phyloP scores from a whole-genome alignment of 2,888 invertebrate species.

The Lepidocyrtoides sp. region DNA sequence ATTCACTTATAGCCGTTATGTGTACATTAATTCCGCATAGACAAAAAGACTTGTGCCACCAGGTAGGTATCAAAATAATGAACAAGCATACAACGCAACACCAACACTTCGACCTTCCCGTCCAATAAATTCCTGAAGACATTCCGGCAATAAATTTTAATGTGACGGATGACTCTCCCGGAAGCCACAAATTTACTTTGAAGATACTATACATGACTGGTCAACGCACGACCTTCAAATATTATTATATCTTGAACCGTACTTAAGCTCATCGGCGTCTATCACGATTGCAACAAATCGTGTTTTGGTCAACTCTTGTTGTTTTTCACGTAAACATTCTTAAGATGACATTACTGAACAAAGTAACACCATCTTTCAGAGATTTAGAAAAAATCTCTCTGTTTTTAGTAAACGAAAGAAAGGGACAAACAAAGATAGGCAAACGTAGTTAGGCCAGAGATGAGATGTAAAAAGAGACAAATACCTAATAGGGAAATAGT shows the following conservation, averaged over 20 bases:
- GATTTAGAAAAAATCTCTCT: too few species aligned
- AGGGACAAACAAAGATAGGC: too few species aligned
- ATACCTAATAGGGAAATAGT: too few species aligned
- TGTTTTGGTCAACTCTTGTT: neutral
- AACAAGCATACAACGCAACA: neutral
- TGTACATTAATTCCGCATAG: too few species aligned
- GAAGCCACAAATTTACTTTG: slow-evolving; percentile 33
- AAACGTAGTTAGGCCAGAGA: too few species aligned
- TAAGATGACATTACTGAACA: too few species aligned
- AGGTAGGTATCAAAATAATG: neutral
- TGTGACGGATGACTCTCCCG: slow-evolving; percentile 28
- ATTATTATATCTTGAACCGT: neutral
- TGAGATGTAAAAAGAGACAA: too few species aligned
- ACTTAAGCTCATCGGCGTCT: neutral
- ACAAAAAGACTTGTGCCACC: neutral
- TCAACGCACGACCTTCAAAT: slow-evolving; percentile 55
- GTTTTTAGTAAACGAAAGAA: too few species aligned
- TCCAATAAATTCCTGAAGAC: neutral
- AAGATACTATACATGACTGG: slow-evolving; percentile 24
- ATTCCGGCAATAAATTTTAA: slow-evolving; percentile 27
- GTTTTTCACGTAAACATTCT: too few species aligned
- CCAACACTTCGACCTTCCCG: neutral
- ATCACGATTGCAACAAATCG: slow-evolving; percentile 7
- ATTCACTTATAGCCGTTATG: neutral
- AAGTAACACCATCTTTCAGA: too few species aligned